Evolutionary conservation across 2,888 invertebrate species (phyloP), one percentile per base, ranked within the genome.

Genomic region (Pristionchus entomophagus): DNA sequence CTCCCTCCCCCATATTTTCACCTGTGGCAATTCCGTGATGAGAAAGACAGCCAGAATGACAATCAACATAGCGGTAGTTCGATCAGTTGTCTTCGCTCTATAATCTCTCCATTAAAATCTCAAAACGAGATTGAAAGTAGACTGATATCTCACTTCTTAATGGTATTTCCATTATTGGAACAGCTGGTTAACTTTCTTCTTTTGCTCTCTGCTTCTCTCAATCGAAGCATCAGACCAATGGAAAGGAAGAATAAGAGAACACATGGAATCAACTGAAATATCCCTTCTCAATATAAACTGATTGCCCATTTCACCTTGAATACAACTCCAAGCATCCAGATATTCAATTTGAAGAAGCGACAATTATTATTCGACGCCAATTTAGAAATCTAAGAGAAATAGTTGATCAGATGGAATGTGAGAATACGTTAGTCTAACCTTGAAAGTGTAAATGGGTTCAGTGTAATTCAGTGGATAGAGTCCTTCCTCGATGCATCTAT

Each of bases 21-120:
- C 91, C 87, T 91, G 91, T 3, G 96, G 96, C 84, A 96, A 94
- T 93, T 96, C 96, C 91, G 96, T 96, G 8, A 96, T 93, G 73
- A 96, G 95, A 94, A 96, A 96, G 86, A 96, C 95, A 69, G 96
- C 94, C 14, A 96, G 96, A n/a, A 96, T 96, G 0, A 96, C 95
- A 86, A 96, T 96, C 62, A 96, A 94, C 93, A 96, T 96, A 53
- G 96, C 94, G 1, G 96, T 96, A 88, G 96, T 96, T 89, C 96
- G 95, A 93, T 96, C 93, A 12, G 92, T 65, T 45, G 62, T 84
- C 35, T 62, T 84, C n/a, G 32, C 38, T 56, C 81, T 81, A 38
- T 2, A 35, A 38, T 80, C 19, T n/a, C 10, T 26, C 10, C 26
- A n/a, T n/a, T n/a, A n/a, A n/a, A n/a, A n/a, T n/a, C n/a, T n/a